Percentiles rank a stretch among this genome's conserved stretches.
These are phyloP conservation scores for Diorhabda sublineata DNA, from an alignment of 1,140 invertebrate species.

Conservation along the genomic window DNA sequence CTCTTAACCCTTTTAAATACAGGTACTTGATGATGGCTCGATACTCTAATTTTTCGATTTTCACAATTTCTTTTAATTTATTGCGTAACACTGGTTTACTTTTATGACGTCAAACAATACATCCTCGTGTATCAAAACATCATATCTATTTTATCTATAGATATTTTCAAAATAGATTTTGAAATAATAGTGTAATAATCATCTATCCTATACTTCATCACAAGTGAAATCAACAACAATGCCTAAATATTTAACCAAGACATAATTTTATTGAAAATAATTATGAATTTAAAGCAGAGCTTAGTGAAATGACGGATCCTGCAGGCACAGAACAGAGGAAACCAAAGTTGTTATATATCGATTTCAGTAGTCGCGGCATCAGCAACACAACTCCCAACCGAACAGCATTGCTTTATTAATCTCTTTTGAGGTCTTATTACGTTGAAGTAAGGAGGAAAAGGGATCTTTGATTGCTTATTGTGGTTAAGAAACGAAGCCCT, in stretches of 20 bases:
- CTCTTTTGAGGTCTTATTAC: constrained; percentile 16
- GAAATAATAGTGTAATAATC: too few species aligned
- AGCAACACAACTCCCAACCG: constrained; percentile 3
- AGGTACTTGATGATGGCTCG: too few species aligned
- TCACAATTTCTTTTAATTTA: too few species aligned
- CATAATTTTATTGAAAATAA: not conserved
- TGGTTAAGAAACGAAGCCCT: constrained; percentile 13
- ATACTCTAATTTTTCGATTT: too few species aligned
- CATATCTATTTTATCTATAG: too few species aligned
- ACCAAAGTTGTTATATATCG: not conserved
- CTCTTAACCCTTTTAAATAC: too few species aligned
- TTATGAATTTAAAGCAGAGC: not conserved
- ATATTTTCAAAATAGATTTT: too few species aligned
- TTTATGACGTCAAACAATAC: too few species aligned
- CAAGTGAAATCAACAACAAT: too few species aligned
- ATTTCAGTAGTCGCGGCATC: not conserved
- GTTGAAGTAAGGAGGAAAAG: constrained; percentile 10
- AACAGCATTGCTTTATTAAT: constrained; percentile 16
- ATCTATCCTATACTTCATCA: too few species aligned
- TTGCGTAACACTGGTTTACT: too few species aligned
- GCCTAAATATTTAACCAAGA: not conserved
- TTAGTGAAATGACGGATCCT: not conserved
- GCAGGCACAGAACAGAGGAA: not conserved
- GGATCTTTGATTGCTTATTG: constrained; percentile 17
- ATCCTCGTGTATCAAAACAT: too few species aligned